phyloP scores from a whole-genome alignment of 2,888 invertebrate species.

The Leptopilina drosophilae region DNA sequence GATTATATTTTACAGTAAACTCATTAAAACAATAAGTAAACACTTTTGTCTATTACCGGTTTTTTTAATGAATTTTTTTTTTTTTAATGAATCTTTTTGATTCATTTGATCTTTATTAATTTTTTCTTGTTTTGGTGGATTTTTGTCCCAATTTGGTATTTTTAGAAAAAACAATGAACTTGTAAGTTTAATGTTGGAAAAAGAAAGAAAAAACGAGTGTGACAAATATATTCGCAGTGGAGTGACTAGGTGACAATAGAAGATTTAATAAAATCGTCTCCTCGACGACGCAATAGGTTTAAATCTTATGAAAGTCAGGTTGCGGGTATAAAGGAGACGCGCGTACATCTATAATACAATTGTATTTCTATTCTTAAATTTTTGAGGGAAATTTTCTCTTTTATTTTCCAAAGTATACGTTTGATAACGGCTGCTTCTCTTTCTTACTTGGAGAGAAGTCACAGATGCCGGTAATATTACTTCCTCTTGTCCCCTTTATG shows the following conservation, averaged over 20 bases:
- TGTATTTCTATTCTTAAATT: slow-evolving; percentile 46
- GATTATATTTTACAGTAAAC: too few species aligned
- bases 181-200: too few species aligned
- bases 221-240: background rate
- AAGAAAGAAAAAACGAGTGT: too few species aligned
- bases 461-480: slow-evolving; percentile 75
- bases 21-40: too few species aligned
- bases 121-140: too few species aligned
- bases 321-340: slow-evolving; percentile 54
- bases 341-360: slow-evolving; percentile 59
- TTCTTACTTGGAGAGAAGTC: slow-evolving; percentile 57
- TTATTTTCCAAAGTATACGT: slow-evolving; percentile 50
- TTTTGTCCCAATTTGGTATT: too few species aligned
- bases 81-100: too few species aligned
- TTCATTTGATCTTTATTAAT: too few species aligned
- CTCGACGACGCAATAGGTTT: background rate
- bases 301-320: slow-evolving; percentile 28
- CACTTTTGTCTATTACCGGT: too few species aligned
- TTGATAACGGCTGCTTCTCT: slow-evolving; percentile 53
- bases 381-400: slow-evolving; percentile 45
- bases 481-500: slow-evolving; percentile 74
- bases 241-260: background rate
- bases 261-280: background rate
- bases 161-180: too few species aligned
- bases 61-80: too few species aligned